Evolutionary conservation across 2,113 vertebrate genomes (phyloP).

Genomic region (Shinisaurus crocodilurus): DNA sequence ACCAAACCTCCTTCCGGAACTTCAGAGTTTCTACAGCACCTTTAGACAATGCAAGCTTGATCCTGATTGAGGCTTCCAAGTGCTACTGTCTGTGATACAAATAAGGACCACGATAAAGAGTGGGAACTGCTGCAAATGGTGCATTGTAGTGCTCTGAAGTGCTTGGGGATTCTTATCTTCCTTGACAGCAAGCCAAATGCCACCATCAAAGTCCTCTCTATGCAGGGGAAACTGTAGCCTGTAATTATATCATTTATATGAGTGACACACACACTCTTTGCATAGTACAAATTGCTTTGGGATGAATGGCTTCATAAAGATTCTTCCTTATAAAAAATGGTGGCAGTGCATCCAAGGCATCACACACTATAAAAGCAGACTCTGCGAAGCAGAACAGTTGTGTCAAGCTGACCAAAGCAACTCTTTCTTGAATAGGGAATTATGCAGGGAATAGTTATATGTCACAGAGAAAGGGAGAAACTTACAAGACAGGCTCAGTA

Average conservation of each 20-base stretch:
- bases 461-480: background rate
- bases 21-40: background rate
- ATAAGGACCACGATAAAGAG: background rate
- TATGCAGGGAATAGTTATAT: background rate
- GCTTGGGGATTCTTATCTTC: constrained; percentile 1
- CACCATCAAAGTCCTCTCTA: constrained; percentile 11
- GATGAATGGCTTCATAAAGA: constrained; percentile 6
- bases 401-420: background rate
- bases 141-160: background rate
- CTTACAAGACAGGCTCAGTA: background rate
- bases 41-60: constrained; percentile 5
- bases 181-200: background rate
- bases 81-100: background rate
- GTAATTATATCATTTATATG: constrained; percentile 17
- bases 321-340: background rate
- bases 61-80: background rate
- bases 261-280: background rate
- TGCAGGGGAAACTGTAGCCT: background rate
- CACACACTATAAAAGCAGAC: background rate
- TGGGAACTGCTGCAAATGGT: background rate
- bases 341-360: background rate
- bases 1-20: background rate
- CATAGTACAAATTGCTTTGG: constrained; percentile 3
- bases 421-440: background rate
- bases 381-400: background rate